Evolutionary conservation across 2,888 invertebrate species (phyloP).

Genomic region (Orthosia cruda): DNA sequence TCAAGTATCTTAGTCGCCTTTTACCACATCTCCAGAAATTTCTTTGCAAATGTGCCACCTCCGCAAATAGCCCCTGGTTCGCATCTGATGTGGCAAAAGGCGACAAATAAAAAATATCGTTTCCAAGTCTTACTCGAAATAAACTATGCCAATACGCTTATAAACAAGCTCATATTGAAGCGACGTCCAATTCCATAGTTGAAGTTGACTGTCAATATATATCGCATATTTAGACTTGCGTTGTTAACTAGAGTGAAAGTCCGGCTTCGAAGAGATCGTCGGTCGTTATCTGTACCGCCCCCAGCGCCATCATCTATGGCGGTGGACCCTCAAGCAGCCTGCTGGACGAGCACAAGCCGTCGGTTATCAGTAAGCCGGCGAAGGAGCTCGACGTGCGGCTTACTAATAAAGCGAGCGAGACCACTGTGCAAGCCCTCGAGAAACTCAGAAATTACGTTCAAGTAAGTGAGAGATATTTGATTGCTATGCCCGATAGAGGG

Average conservation of each 20-base stretch:
- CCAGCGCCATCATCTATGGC: constrained; percentile 62
- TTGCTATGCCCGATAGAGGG: too few species aligned
- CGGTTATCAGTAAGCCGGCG: constrained; percentile 20
- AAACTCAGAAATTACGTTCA: constrained; percentile 82
- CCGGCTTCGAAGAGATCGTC: constrained; percentile 69
- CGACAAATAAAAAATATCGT: neutral
- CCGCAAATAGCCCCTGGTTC: too few species aligned
- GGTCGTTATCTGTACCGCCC: constrained; percentile 71
- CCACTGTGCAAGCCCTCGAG: constrained; percentile 81
- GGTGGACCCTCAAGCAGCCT: constrained; percentile 29
- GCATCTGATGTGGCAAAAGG: neutral
- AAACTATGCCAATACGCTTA: neutral
- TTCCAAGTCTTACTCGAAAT: neutral
- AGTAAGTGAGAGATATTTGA: constrained; percentile 64
- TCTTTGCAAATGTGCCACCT: too few species aligned
- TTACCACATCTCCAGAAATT: neutral
- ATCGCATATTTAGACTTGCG: constrained; percentile 76
- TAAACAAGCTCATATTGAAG: neutral
- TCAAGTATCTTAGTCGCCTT: neutral
- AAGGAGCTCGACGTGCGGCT: constrained; percentile 73
- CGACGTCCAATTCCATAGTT: neutral
- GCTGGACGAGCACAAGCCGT: constrained; percentile 37
- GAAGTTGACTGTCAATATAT: constrained; percentile 24
- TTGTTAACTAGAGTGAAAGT: constrained; percentile 87
- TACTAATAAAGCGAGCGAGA: constrained; percentile 79